Base-by-base conservation (phyloP, 2,888 invertebrate genomes). In the Folsomia manolachei region DNA sequence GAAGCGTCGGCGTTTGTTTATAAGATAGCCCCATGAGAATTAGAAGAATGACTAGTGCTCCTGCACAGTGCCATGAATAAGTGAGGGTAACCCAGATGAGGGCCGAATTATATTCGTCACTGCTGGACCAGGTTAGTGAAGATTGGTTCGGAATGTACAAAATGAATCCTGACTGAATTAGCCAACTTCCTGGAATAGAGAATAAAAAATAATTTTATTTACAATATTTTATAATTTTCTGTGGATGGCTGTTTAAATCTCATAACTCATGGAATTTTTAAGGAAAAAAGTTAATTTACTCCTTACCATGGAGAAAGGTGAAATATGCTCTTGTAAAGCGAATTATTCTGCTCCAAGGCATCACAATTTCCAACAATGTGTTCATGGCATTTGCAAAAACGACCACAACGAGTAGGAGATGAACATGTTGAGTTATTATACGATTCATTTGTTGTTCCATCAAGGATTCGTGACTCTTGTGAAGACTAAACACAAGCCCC, bases 401-500 rank as follows among this genome's bases (percentile, higher is more conserved):
- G 61, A 79, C 76, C 60, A 74, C 75, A 1, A 75, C 72, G 14
- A 77, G 75, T 2, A 77, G 65, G n/a, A 74, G 63, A 27, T 77
- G 77, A 2, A 77, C 74, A 63, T 79, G 79, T 51, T 80, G 79
- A n/a, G n/a, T n/a, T n/a, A n/a, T n/a, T n/a, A n/a, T n/a, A n/a
- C n/a, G n/a, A n/a, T n/a, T n/a, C n/a, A n/a, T n/a, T n/a, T n/a
- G n/a, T n/a, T n/a, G n/a, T 66, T 77, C 78, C 78, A 79, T 78
- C 26, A 78, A 76, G 0, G 78, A 71, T 71, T 78, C 75, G 71
- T 78, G 77, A 11, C 70, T 70, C 24, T 80, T 67, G 24, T 79
- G 77, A 1, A 81, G 70, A 27, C 73, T 70, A 25, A 75, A 72
- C 19, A 84, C 79, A 69, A 84, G 83, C 7, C 84, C 84, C 76